phyloP scores from a whole-genome alignment of 2,888 invertebrate genomes.

The Pandemis heparana region DNA sequence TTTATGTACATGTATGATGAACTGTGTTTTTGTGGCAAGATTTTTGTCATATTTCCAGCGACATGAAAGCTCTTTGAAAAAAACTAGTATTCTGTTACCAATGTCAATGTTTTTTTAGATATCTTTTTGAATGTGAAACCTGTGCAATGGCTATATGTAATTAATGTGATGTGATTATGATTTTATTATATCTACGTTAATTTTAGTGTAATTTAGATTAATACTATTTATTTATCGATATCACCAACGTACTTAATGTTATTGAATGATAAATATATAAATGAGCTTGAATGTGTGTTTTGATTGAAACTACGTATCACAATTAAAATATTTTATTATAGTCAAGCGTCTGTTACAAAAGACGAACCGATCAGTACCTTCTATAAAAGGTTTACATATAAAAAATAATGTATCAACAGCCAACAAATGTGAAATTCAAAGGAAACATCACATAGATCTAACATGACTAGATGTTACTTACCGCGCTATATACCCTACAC shows the following conservation, averaged over 20 bases:
- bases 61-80: not conserved
- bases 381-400: constrained; percentile 53
- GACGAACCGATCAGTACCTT: constrained; percentile 57
- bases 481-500: constrained; percentile 36
- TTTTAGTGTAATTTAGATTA: constrained; percentile 50
- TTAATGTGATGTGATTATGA: constrained; percentile 32
- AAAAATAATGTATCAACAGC: constrained; percentile 58
- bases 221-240: constrained; percentile 65
- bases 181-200: constrained; percentile 29
- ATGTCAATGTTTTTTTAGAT: not conserved
- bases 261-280: constrained; percentile 66
- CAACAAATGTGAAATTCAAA: constrained; percentile 54
- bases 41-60: not conserved
- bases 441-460: constrained; percentile 60
- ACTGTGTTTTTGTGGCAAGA: constrained; percentile 5
- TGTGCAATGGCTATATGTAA: constrained; percentile 34
- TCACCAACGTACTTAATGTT: constrained; percentile 75
- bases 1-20: not conserved
- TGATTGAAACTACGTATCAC: constrained; percentile 51
- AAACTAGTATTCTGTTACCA: constrained; percentile 26
- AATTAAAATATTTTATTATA: constrained; percentile 67
- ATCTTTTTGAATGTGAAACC: constrained; percentile 12
- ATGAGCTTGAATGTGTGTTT: constrained; percentile 60
- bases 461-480: constrained; percentile 48
- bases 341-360: constrained; percentile 72